Evolutionary conservation across 2,113 vertebrate species (phyloP).

Genomic region (Abramis brama): DNA sequence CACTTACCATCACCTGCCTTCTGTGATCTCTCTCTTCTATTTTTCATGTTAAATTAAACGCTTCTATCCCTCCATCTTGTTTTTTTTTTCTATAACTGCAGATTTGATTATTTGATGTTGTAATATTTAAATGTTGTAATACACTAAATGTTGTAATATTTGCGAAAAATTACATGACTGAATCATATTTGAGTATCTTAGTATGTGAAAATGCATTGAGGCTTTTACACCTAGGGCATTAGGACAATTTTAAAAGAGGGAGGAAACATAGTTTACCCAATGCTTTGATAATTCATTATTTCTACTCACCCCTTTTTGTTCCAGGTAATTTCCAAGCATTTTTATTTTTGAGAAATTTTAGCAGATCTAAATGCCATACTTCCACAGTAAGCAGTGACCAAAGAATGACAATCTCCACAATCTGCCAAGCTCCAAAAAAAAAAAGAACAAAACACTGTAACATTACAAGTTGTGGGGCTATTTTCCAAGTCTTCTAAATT

Average conservation of each 20-base stretch:
- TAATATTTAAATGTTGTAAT: too few species aligned
- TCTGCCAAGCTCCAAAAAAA: neutral
- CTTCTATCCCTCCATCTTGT: neutral
- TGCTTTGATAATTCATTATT: neutral
- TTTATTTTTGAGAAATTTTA: too few species aligned
- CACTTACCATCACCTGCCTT: slow-evolving; percentile 2
- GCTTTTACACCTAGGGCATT: neutral
- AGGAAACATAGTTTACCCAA: neutral
- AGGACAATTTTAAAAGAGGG: neutral
- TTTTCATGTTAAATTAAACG: neutral
- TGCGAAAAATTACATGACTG: too few species aligned
- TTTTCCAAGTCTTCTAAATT: neutral
- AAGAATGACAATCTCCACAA: neutral
- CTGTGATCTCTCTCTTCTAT: neutral
- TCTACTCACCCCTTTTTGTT: neutral
- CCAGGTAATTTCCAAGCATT: too few species aligned
- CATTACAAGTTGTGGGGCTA: neutral
- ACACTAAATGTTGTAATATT: too few species aligned
- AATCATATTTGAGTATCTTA: too few species aligned
- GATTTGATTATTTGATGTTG: neutral
- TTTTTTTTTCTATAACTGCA: neutral
- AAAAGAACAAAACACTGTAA: neutral
- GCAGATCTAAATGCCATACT: neutral
- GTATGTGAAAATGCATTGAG: neutral
- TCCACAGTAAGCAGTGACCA: neutral